A percentile compares a stretch with the other conserved stretches of the same genome.
Conservation (phyloP, 2,113 vertebrate genomes). For the Stegastes partitus region DNA sequence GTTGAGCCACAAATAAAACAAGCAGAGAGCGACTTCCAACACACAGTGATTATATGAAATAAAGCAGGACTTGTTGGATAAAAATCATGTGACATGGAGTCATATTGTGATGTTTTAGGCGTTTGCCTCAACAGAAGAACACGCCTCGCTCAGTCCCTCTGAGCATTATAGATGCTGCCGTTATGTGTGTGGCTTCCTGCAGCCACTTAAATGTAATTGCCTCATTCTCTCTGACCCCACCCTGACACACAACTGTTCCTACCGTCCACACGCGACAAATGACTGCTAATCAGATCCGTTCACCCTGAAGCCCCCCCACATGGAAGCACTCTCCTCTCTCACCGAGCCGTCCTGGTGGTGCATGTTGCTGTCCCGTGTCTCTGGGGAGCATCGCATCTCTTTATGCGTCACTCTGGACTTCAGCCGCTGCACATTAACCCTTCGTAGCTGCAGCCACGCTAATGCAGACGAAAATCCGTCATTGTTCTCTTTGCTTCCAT, state of each 20-base stretch:
- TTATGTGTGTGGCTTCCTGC: constrained; percentile 2
- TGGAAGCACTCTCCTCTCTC: constrained; percentile 12
- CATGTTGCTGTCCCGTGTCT: constrained; percentile 57
- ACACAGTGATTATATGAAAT: too few species aligned
- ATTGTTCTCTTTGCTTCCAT: too few species aligned
- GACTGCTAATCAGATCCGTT: constrained; percentile 47
- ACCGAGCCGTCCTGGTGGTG: constrained; percentile 29
- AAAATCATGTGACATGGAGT: too few species aligned
- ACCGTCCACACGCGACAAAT: constrained; percentile 22
- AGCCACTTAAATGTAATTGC: constrained; percentile 17
- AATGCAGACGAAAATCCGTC: too few species aligned
- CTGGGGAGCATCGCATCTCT: constrained; percentile 40
- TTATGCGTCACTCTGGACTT: constrained; percentile 30
- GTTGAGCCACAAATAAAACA: too few species aligned
- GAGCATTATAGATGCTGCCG: neutral
- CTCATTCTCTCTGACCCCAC: constrained; percentile 11
- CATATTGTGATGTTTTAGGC: too few species aligned
- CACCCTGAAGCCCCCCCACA: constrained; percentile 11
- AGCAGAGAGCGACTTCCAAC: too few species aligned
- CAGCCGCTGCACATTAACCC: constrained; percentile 45
- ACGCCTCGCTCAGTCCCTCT: neutral
- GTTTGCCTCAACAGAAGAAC: too few species aligned
- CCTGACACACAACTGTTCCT: constrained; percentile 3
- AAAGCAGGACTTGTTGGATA: too few species aligned
- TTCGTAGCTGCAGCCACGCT: neutral